Evolutionary conservation across 2,113 vertebrate genomes (phyloP), one percentile per base, ranked within the genome.

Genomic region (Polyodon spathula): DNA sequence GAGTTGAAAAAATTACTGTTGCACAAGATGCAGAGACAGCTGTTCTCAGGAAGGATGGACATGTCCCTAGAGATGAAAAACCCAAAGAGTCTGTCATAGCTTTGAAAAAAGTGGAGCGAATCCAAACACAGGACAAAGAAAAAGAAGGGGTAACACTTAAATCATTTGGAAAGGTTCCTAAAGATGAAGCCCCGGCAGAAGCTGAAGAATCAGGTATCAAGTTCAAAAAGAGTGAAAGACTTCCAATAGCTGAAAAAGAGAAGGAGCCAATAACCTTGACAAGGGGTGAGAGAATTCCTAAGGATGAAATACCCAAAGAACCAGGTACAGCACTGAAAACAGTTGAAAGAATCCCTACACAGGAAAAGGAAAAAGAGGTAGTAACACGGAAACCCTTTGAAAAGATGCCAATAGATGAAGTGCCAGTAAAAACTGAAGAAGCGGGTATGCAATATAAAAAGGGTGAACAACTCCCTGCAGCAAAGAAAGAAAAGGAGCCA

Each of bases 361-460:
- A 64, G 40, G 77, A 85, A 15, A 58, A 73, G 16, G 82, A 84
- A 63, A 44, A 44, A 1, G 83, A 81, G 38, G 66, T 54, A 0
- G 54, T 86, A 6, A 76, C 80, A 61, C 66, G 86, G 37, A 87
- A 86, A 38, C 78, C 86, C 8, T 71, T 85, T 57, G 55, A 72
- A 11, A 81, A 60, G 15, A 69, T 73, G 17, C 53, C 53, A 2
- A 55, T 37, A 37, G 53, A 55, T 7, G 53, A 27, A 38, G 15
- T 12, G 7, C 16, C 53, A 12, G 48, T 50, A n/a, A 16, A 44
- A 37, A 55, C 41, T 10, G 37, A 54, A 10, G 55, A 50, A 40
- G 16, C 15, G 37, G 42, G 42, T 48, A 40, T 48, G 48, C n/a
- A 15, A 11, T 16, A 56, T 38, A 55, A 63, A 57, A 63, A 50